Conservation (phyloP, 53 echinoderm and acorn worm species). For the Luidia sarsii region DNA sequence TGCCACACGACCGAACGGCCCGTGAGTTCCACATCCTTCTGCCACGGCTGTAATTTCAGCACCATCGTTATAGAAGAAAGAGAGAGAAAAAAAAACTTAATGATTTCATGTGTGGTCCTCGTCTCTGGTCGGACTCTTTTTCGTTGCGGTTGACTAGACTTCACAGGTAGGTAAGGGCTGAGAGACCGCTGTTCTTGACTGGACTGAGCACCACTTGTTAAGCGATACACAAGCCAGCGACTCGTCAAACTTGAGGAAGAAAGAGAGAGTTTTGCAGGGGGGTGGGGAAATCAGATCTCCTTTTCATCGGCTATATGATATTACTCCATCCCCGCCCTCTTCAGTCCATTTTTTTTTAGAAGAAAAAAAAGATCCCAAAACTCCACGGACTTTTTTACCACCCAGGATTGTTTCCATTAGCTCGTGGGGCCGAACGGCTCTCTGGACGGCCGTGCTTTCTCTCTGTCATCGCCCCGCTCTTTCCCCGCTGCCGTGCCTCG, state of each 20-base stretch:
- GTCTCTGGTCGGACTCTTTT: background rate
- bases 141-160: conserved; percentile 18
- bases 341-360: too few species aligned
- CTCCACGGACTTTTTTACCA: conserved; percentile 2
- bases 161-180: too few species aligned
- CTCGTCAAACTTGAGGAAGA: conserved; percentile 15
- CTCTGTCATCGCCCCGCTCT: conserved; percentile 8
- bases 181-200: too few species aligned
- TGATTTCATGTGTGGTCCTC: conserved; percentile 48
- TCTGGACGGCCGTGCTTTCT: background rate
- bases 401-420: conserved; percentile 2
- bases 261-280: too few species aligned
- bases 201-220: too few species aligned
- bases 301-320: background rate
- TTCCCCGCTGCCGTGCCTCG: too few species aligned
- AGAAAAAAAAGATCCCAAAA: background rate
- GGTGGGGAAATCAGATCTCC: too few species aligned
- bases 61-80: too few species aligned
- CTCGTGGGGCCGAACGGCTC: background rate
- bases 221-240: conserved; percentile 12
- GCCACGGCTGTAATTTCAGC: conserved; percentile 17
- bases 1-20: conserved; percentile 25
- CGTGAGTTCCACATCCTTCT: background rate
- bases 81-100: too few species aligned
- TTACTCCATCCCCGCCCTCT: background rate